These are phyloP conservation scores for Chelon auratus DNA, from an alignment of 2,797 vertebrate genomes.

Conservation along the genomic window DNA sequence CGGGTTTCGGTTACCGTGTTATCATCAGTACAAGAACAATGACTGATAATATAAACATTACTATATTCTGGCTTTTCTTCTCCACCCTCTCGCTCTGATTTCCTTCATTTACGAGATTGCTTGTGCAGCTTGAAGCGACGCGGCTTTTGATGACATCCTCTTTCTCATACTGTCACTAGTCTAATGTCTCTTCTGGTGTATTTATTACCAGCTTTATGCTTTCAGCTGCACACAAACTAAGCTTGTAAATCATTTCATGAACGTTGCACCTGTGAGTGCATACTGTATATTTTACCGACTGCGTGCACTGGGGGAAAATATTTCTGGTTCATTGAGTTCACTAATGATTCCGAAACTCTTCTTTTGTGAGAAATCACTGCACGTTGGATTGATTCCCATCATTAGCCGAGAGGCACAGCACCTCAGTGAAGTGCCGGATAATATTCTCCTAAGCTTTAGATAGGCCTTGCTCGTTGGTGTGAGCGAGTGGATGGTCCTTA, in stretches of 20 bases:
- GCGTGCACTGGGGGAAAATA: not conserved
- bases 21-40: slow-evolving; percentile 13
- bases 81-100: slow-evolving; percentile 1
- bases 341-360: slow-evolving; percentile 25
- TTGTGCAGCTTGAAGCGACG: not conserved
- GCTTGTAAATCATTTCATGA: not conserved
- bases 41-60: slow-evolving; percentile 26
- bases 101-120: slow-evolving; percentile 1
- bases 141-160: not conserved
- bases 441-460: slow-evolving; percentile 6
- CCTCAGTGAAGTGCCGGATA: slow-evolving; percentile 15
- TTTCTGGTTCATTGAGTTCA: slow-evolving; percentile 33
- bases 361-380: slow-evolving; percentile 26
- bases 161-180: not conserved
- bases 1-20: slow-evolving; percentile 26
- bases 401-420: slow-evolving; percentile 4
- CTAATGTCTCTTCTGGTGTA: not conserved
- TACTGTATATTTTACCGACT: not conserved
- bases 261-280: not conserved
- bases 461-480: not conserved
- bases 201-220: not conserved
- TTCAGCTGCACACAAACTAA: not conserved
- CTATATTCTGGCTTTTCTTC: slow-evolving; percentile 16
- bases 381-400: slow-evolving; percentile 31
- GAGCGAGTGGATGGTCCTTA: slow-evolving; percentile 10